Evolutionary conservation across 1,140 invertebrate genomes (phyloP), one percentile per base, ranked within the genome.

Genomic region (Batillaria attramentaria): DNA sequence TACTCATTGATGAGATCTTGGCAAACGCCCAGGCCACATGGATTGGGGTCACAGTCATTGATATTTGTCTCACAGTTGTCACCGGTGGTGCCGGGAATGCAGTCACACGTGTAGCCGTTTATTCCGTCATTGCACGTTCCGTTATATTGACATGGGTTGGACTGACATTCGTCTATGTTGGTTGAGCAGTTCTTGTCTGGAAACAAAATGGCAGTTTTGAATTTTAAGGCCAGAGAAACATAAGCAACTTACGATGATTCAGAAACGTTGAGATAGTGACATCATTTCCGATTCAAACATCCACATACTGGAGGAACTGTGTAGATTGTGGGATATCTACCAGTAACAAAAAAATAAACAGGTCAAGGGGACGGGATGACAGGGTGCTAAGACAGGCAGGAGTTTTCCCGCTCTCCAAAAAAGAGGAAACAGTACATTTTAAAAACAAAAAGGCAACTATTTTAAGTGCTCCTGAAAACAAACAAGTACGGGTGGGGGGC

Each of bases 61-160:
- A 98, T 96, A 90, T 98, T 97, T n/a, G 92, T 91, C 80, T 97
- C 94, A 91, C 97, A 99, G 83, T 94, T 93, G 6, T 4, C 1
- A 20, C 87, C 87, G 2, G 74, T 84, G 18, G 79, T 83, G n/a
- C 87, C 87, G 16, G 73, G 75, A 33, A 81, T 72, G 81, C 88
- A 89, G 3, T 33, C 24, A 78, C 87, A 88, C 8, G 33, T 75
- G 78, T 84, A 87, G 46, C 77, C 69, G 68, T 85, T 84, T 33
- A 84, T 74, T 0, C 54, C 35, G 72, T 87, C 84, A 1, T 18
- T 50, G 78, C 88, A 88, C 28, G 84, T 84, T 8, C 85, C 83
- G 54, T 85, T 85, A 72, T 87, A 72, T 62, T 82, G 75, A 72
- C 87, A 88, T 13, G 86, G 86, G 24, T 50, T 13, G 0, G 79